These are phyloP conservation scores for Geothlypis trichas DNA, from an alignment of 2,113 vertebrate genomes.

Conservation along the genomic window DNA sequence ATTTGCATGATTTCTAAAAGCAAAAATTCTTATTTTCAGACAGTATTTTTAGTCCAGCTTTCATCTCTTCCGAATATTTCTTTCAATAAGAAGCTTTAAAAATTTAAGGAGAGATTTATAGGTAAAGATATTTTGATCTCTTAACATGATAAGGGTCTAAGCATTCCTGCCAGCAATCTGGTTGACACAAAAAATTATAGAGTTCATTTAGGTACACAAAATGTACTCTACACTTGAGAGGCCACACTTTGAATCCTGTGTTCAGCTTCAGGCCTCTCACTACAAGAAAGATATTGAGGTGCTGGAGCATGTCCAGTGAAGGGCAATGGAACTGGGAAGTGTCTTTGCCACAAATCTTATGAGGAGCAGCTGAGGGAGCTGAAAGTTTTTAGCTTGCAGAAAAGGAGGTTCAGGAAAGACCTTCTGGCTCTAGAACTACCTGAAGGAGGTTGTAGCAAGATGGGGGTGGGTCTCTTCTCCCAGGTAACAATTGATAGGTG, in stretches of 20 bases:
- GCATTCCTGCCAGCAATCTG: background rate
- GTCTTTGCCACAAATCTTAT: background rate
- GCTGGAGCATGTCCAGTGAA: background rate
- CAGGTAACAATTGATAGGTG: fast-evolving
- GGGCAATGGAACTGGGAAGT: background rate
- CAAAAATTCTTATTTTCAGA: background rate
- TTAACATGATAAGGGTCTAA: background rate
- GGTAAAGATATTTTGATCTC: background rate
- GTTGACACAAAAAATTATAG: background rate
- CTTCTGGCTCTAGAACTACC: background rate
- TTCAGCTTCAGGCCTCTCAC: background rate
- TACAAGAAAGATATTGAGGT: background rate
- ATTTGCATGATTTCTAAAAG: background rate
- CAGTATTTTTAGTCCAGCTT: background rate
- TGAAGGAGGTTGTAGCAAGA: background rate
- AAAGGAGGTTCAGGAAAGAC: background rate
- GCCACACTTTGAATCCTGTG: background rate
- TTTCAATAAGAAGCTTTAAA: background rate
- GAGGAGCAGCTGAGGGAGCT: background rate
- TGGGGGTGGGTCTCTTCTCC: background rate
- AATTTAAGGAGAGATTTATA: background rate
- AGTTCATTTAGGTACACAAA: background rate
- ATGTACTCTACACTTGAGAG: background rate
- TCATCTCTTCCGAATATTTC: background rate
- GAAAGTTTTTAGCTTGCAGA: background rate